Conservation (phyloP, 1,140 invertebrate genomes). For the Drosophila chauvacae region DNA sequence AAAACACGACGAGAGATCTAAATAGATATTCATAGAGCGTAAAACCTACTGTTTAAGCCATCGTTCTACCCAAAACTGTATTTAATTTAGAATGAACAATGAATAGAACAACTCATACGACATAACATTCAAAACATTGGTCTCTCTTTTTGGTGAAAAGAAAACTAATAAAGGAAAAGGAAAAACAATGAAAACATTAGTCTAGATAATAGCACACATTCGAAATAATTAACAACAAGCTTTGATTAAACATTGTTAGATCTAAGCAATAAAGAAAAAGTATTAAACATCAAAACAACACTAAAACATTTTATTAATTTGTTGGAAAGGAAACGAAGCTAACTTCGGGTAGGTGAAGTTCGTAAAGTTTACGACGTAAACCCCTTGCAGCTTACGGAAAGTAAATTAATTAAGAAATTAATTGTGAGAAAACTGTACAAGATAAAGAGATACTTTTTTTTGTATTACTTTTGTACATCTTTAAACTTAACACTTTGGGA, state of each 20-base stretch:
- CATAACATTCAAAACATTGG: constrained; percentile 34
- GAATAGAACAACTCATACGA: constrained; percentile 36
- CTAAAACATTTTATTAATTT: not conserved
- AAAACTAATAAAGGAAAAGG: constrained; percentile 8
- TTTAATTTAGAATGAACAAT: constrained; percentile 39
- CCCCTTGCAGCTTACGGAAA: too few species aligned
- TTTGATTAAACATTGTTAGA: constrained; percentile 51
- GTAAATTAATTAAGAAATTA: too few species aligned
- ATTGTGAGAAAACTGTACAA: too few species aligned
- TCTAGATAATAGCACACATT: constrained; percentile 50
- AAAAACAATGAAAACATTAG: constrained; percentile 42
- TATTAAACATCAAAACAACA: constrained; percentile 26
- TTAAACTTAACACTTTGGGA: too few species aligned
- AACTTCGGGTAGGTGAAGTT: not conserved
- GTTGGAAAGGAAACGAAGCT: not conserved
- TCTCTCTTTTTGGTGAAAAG: constrained; percentile 23
- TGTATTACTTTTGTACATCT: too few species aligned
- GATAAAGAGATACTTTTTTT: too few species aligned
- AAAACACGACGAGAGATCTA: not conserved
- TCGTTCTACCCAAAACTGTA: constrained; percentile 54
- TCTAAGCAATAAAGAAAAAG: constrained; percentile 51
- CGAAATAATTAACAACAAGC: constrained; percentile 46
- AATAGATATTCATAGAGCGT: constrained; percentile 25
- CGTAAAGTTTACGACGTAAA: too few species aligned
- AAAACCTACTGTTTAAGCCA: constrained; percentile 62